Evolutionary conservation across 1,140 invertebrate genomes (phyloP).

Genomic region (Drosophila grimshawi): DNA sequence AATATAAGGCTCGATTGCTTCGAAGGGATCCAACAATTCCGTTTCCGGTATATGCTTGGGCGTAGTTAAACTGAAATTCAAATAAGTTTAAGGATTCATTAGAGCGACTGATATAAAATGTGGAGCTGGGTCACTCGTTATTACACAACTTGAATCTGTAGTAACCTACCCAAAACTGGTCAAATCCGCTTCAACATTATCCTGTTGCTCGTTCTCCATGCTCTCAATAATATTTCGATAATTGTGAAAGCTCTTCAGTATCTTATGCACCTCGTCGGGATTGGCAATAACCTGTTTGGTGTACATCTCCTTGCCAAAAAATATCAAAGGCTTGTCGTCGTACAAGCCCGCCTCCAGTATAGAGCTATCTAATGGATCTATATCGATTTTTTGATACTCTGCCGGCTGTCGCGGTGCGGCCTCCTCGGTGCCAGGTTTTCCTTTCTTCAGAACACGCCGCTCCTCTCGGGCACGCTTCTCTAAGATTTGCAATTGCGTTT

Average conservation of each 20-base stretch:
- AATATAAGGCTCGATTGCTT: slow-evolving; percentile 70
- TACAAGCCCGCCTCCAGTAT: slow-evolving; percentile 63
- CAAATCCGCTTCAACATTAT: slow-evolving; percentile 80
- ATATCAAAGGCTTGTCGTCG: slow-evolving; percentile 78
- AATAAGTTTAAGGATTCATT: not conserved
- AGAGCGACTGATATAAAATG: no score
- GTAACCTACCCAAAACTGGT: slow-evolving; percentile 44
- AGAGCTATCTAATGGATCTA: slow-evolving; percentile 66
- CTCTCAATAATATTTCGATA: slow-evolving; percentile 84
- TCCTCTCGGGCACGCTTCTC: slow-evolving; percentile 72
- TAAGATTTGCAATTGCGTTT: slow-evolving; percentile 85
- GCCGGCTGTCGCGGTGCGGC: slow-evolving; percentile 54
- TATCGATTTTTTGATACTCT: slow-evolving; percentile 74
- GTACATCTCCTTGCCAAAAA: slow-evolving; percentile 76
- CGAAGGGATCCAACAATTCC: slow-evolving; percentile 65
- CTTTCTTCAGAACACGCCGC: slow-evolving; percentile 67
- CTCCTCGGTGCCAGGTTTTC: slow-evolving; percentile 77
- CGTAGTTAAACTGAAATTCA: slow-evolving; percentile 37
- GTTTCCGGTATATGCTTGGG: slow-evolving; percentile 34
- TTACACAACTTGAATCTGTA: not conserved
- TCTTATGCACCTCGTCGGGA: slow-evolving; percentile 68
- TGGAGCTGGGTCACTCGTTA: no score
- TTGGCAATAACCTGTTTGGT: slow-evolving; percentile 65
- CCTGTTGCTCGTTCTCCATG: slow-evolving; percentile 84
- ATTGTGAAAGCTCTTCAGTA: slow-evolving; percentile 75